Evolutionary conservation across 2,113 vertebrate genomes (phyloP).

Genomic region (Gallinago undulata): DNA sequence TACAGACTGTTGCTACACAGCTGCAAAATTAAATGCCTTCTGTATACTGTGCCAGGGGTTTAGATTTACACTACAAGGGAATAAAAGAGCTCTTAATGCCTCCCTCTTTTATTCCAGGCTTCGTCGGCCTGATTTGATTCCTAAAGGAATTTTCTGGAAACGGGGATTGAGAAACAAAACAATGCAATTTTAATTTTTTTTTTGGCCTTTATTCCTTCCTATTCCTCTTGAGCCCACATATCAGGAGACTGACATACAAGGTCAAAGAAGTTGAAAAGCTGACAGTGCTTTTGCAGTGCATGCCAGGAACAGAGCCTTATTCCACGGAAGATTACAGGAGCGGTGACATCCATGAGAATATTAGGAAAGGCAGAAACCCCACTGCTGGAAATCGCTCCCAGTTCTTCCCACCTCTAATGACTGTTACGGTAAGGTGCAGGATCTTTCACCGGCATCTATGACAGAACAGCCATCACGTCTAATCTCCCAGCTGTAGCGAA

Average conservation of each 20-base stretch:
- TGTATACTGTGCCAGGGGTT: neutral
- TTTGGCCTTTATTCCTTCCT: neutral
- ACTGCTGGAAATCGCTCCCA: neutral
- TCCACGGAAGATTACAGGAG: neutral
- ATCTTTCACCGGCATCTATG: neutral
- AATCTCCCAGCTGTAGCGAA: neutral
- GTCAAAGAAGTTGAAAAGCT: neutral
- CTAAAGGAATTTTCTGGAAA: neutral
- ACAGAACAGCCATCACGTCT: neutral
- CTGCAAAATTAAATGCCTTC: slow-evolving; percentile 4
- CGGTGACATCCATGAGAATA: neutral
- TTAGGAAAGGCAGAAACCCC: neutral
- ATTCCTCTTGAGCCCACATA: neutral
- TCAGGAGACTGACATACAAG: neutral
- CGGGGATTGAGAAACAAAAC: neutral
- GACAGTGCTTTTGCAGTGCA: neutral
- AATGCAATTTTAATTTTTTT: neutral
- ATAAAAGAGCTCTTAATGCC: neutral
- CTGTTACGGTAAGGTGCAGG: neutral
- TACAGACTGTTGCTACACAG: neutral
- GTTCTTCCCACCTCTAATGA: neutral
- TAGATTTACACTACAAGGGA: neutral
- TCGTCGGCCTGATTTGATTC: neutral
- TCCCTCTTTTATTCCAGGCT: neutral
- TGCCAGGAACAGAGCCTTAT: neutral